These are phyloP conservation scores for Brachyopa scutellaris DNA, from an alignment of 2,888 invertebrate genomes.

Conservation along the genomic window DNA sequence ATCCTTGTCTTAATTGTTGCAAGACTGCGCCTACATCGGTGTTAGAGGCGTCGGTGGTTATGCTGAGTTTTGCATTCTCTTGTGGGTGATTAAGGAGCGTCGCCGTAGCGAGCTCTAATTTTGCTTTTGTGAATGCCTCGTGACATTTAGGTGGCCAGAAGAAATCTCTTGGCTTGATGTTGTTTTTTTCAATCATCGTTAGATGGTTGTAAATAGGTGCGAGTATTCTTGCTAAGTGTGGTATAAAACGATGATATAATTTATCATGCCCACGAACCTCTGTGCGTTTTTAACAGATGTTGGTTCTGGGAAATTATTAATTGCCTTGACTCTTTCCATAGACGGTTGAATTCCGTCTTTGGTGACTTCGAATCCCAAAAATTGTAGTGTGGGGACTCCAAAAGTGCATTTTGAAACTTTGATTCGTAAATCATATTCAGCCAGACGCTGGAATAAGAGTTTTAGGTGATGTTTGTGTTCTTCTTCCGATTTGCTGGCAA, in stretches of 20 bases:
- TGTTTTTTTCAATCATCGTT: background rate
- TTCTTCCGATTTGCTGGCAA: conserved; percentile 61
- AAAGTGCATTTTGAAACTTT: conserved; percentile 73
- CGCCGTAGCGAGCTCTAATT: background rate
- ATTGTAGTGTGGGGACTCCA: conserved; percentile 44
- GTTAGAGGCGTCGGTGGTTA: conserved; percentile 15
- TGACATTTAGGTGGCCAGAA: background rate
- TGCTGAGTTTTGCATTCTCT: conserved; percentile 11
- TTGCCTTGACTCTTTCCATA: conserved; percentile 60
- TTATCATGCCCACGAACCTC: conserved; percentile 51
- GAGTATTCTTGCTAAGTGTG: conserved; percentile 26
- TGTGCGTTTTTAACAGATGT: conserved; percentile 10
- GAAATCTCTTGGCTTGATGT: background rate
- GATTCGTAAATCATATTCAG: conserved; percentile 59
- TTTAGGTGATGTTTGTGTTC: conserved; percentile 70
- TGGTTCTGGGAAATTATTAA: conserved; percentile 11
- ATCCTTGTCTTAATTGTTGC: background rate
- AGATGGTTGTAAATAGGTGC: conserved; percentile 26
- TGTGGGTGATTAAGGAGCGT: background rate
- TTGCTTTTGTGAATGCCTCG: background rate
- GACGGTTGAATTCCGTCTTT: conserved; percentile 60
- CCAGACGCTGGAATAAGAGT: conserved; percentile 62
- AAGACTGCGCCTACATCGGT: conserved; percentile 14
- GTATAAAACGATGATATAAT: conserved; percentile 46
- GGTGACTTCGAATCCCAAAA: conserved; percentile 65